A percentile compares a stretch with the other conserved stretches of the same genome.
These are phyloP conservation scores for Amblyopsis rosae DNA, from an alignment of 2,113 vertebrate species.

Conservation along the genomic window DNA sequence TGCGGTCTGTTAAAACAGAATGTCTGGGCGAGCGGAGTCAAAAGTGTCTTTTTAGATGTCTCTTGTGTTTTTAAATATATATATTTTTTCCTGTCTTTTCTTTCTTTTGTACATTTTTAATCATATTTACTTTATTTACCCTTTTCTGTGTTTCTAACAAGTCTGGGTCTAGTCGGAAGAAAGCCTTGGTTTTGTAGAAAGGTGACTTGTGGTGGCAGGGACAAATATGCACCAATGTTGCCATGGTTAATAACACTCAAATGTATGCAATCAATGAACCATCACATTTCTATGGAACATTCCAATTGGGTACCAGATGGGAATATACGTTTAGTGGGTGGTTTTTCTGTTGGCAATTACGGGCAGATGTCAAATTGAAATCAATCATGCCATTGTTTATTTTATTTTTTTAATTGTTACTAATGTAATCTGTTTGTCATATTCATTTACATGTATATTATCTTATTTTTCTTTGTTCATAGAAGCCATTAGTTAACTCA, in stretches of 20 bases:
- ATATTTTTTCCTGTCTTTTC: conserved; percentile 13
- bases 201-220: conserved; percentile 9
- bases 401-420: conserved; percentile 68
- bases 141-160: conserved; percentile 65
- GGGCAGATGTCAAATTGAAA: conserved; percentile 59
- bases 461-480: conserved; percentile 90
- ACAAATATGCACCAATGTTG: neutral
- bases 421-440: conserved; percentile 94
- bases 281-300: conserved; percentile 44
- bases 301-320: conserved; percentile 54
- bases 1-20: conserved; percentile 42
- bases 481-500: conserved; percentile 94
- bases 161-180: conserved; percentile 27
- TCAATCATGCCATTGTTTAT: conserved; percentile 66
- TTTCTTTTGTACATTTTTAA: neutral
- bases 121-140: conserved; percentile 11
- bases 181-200: conserved; percentile 6
- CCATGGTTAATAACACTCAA: conserved; percentile 24
- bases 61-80: neutral
- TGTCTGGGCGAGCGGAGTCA: conserved; percentile 52
- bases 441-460: conserved; percentile 96
- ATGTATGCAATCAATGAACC: conserved; percentile 33
- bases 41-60: conserved; percentile 34
- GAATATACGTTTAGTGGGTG: conserved; percentile 16
- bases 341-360: conserved; percentile 41